Evolutionary conservation across 2,113 vertebrate genomes (phyloP), one percentile per base, ranked within the genome.

Genomic region (Mionectes macconnelli): DNA sequence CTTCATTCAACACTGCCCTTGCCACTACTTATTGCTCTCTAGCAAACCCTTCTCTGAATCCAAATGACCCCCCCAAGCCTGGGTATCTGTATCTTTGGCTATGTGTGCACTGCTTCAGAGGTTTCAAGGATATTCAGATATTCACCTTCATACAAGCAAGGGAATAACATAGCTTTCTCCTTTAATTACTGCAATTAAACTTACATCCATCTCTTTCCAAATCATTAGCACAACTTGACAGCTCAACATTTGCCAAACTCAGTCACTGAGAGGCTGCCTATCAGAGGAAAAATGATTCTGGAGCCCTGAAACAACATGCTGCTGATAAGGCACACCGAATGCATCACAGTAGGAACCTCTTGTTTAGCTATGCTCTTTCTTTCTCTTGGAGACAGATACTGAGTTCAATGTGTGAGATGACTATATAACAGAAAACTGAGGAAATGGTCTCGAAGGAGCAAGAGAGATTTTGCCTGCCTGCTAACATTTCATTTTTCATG

Each of bases 131-230:
- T 67, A 78, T 79, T 87, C 45, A 79, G 74, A 79, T 59, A 78
- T 69, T 89, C 57, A 79, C 89, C 60, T 89, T 85, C 77, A 74
- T 12, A 47, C 17, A 78, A 90, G 73, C 66, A 75, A 84, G 55
- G 52, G 59, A 92, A 56, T 75, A 88, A 93, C 5, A 8, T 21
- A 92, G 79, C 52, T 63, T 69, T 91, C 91, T 85, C 67, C 62
- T 89, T 95, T 93, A 95, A 95, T 91, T 95, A 85, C 92, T 78
- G 72, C 87, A 95, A 92, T 96, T 96, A 91, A 94, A 90, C 50
- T 90, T 85, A 52, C 69, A 96, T 98, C 89, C 93, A 96, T 97
- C 97, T 97, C 94, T 81, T 95, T 88, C 83, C 80, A 93, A 86
- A 82, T 84, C 83, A 84, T 90, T 92, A 95, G 93, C 6, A 2